Evolutionary conservation across 2,888 invertebrate species (phyloP), one percentile per base, ranked within the genome.

Genomic region (Dascillus cervinus): DNA sequence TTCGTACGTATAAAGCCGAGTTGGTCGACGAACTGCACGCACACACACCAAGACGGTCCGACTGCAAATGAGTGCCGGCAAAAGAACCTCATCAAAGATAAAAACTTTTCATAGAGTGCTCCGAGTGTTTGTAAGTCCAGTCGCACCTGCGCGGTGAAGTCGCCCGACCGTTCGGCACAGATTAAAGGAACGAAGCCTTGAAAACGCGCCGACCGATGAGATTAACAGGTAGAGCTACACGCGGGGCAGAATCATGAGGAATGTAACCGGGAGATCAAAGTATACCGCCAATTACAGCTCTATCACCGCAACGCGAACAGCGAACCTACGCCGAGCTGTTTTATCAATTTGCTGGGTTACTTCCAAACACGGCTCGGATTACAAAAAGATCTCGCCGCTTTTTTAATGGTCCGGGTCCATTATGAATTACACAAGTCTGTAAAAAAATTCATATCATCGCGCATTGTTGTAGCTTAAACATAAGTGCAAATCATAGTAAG

Each of bases 191-290:
- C n/a, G n/a, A n/a, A n/a, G n/a, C n/a, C n/a, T n/a, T n/a, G n/a
- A 17, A 17, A 17, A 6, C 8, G 8, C 17, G 17, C 8, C 17
- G 17, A 4, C 8, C 17, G 17, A 4, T 6, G 8, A 17, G 5
- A 13, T 53, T 47, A 33, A 34, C 19, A 33, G 47, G 43, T 43
- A 35, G 31, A 23, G 33, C 40, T 47, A 41, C 38, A 37, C 55
- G 52, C 50, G 50, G 50, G 50, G 50, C 52, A 50, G 51, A 47
- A 47, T 56, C 51, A 53, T 46, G 49, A 57, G 56, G 58, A 58
- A 58, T 59, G 58, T 56, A 53, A 51, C 52, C 53, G 50, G 42
- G 46, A 55, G 55, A 58, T 59, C 59, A 59, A 59, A 59, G 55
- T 27, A 29, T 30, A 40, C 47, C 52, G 58, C 50, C n/a, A 31